A percentile compares a stretch with the other conserved stretches of the same genome.
Conservation (phyloP, 2,113 vertebrate species). For the Sprattus sprattus region DNA sequence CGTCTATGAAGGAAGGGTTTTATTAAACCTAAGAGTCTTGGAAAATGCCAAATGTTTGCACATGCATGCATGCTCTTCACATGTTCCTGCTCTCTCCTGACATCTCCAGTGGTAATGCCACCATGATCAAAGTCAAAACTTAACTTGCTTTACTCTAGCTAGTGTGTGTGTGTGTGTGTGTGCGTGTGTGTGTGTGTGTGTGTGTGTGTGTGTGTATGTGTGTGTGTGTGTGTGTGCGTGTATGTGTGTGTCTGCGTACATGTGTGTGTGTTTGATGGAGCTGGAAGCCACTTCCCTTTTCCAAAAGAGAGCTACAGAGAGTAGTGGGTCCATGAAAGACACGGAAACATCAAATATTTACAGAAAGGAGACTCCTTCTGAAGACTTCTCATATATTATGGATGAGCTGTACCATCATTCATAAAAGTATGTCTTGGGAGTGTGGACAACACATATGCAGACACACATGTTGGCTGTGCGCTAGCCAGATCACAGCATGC, state of each 20-base stretch:
- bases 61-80: neutral
- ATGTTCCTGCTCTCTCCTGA: no score
- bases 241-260: neutral
- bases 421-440: neutral
- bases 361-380: neutral
- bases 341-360: constrained; percentile 16
- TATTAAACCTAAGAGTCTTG: neutral
- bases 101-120: neutral
- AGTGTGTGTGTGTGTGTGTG: neutral
- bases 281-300: neutral
- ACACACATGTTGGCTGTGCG: neutral
- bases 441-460: neutral
- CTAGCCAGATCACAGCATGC: neutral
- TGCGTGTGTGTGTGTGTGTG: constrained; percentile 9
- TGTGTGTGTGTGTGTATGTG: neutral
- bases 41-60: neutral
- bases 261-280: neutral
- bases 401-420: constrained; percentile 21
- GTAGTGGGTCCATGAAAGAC: neutral
- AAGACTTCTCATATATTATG: constrained; percentile 5
- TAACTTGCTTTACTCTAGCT: neutral
- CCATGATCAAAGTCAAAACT: constrained; percentile 3
- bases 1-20: neutral
- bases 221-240: neutral
- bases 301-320: neutral